Base-by-base conservation (phyloP, 1,140 invertebrate genomes). In the Penaeus vannamei region DNA sequence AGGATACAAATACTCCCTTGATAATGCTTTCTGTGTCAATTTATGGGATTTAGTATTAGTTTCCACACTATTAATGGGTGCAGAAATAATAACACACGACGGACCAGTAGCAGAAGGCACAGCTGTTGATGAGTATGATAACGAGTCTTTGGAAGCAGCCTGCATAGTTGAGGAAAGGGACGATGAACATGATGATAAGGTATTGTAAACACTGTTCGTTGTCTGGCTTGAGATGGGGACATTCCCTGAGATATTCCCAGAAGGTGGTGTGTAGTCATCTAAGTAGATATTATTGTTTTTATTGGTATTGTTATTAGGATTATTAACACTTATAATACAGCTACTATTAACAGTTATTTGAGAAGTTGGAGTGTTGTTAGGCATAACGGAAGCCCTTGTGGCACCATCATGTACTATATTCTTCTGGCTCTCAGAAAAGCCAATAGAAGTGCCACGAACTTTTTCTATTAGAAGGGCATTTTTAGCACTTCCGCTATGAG, bases 401-500 rank as follows among this genome's bases (percentile, higher is more conserved):
- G 69, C 46, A 60, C 23, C 62, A 61, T 77, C 85, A 23, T 84
- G 36, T 46, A n/a, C 53, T 46, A 83, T 32, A 32, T 46, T 79
- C 59, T 83, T 89, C 53, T 89, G 87, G 32, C 82, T 77, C 53
- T 89, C 87, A 61, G 62, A 61, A 19, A 89, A 64, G 83, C 72
- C 84, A 17, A 59, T 81, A 22, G 82, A 77, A 14, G 87, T 89
- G n/a, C 87, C 87, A 60, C 87, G 62, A 64, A 89, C 87, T 64
- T 89, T 89, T 79, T 89, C 87, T 46, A 85, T 89, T 22, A 89
- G 82, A 42, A 89, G 82, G 23, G 87, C 87, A 85, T 89, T 89
- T 53, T 89, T 89, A 23, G 82, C 82, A 85, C 61, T 84, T n/a
- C 87, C 83, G 42, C 87, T 89, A n/a, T 89, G 87, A 53, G 69